phyloP scores from a whole-genome alignment of 2,797 vertebrate species.

The Micromesistius poutassou region DNA sequence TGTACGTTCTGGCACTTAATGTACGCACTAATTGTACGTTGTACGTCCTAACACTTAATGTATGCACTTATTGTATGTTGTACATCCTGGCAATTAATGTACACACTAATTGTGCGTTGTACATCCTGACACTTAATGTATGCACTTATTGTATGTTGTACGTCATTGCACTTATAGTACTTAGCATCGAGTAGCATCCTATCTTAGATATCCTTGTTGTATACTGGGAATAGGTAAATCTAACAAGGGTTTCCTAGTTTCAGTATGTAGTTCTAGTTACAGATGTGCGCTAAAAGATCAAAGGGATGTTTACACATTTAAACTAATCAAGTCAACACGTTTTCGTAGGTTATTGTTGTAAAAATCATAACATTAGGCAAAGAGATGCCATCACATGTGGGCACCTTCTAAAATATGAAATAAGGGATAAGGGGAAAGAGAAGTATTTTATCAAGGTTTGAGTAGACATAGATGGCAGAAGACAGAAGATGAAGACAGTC shows the following conservation, averaged over 20 bases:
- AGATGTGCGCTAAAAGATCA: not conserved
- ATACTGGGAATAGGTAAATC: too few species aligned
- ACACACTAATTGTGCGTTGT: not conserved
- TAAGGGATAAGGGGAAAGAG: not conserved
- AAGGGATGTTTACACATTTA: not conserved
- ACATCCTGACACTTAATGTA: not conserved
- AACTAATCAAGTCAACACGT: not conserved
- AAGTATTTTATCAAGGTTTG: not conserved
- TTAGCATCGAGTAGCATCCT: not conserved
- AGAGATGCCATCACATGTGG: too few species aligned
- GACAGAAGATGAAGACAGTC: too few species aligned
- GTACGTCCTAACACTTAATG: not conserved
- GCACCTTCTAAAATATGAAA: not conserved
- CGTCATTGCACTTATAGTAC: not conserved
- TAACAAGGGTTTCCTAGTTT: too few species aligned
- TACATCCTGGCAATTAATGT: not conserved
- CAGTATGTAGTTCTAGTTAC: not conserved
- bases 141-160: too few species aligned
- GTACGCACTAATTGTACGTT: not conserved
- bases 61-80: too few species aligned
- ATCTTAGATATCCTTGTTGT: too few species aligned
- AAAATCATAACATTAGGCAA: too few species aligned
- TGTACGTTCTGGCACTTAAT: too few species aligned
- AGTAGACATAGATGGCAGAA: too few species aligned
- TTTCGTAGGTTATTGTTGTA: not conserved